Conservation (phyloP, 2,888 invertebrate species). For the Galeruca laticollis region DNA sequence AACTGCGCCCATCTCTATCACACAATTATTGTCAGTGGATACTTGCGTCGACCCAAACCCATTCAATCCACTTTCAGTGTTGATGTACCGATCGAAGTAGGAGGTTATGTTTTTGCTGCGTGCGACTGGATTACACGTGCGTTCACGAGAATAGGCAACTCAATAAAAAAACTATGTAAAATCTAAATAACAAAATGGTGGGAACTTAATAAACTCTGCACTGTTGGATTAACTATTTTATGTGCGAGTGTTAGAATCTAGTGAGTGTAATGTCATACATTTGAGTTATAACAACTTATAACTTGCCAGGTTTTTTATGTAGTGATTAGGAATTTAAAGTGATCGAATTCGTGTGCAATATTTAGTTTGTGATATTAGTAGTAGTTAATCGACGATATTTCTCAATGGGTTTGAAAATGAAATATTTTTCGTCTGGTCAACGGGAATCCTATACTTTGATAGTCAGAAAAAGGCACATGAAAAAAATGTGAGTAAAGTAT, state of each 20-base stretch:
- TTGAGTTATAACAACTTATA: not conserved
- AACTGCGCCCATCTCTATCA: constrained; percentile 8
- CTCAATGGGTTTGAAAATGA: constrained; percentile 65
- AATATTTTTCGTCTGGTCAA: constrained; percentile 72
- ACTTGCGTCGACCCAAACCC: not conserved
- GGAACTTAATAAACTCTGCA: constrained; percentile 14
- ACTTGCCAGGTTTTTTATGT: constrained; percentile 26
- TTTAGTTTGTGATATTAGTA: constrained; percentile 47
- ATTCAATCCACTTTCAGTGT: constrained; percentile 29
- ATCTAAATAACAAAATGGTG: constrained; percentile 16
- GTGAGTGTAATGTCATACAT: constrained; percentile 14
- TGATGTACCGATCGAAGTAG: constrained; percentile 17
- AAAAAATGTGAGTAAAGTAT: constrained; percentile 73
- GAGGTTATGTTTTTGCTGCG: constrained; percentile 15
- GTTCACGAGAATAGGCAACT: not conserved
- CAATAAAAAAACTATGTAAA: constrained; percentile 16
- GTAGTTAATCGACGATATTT: constrained; percentile 25
- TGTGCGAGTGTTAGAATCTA: constrained; percentile 14
- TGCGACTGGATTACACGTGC: constrained; percentile 26
- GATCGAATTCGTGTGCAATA: constrained; percentile 35
- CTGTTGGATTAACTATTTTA: constrained; percentile 20
- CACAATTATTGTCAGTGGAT: not conserved
- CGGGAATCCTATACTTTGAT: constrained; percentile 75
- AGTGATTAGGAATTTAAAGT: constrained; percentile 12
- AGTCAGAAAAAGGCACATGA: constrained; percentile 75